Evolutionary conservation across 2,113 vertebrate species (phyloP).

Genomic region (Diadophis punctatus): DNA sequence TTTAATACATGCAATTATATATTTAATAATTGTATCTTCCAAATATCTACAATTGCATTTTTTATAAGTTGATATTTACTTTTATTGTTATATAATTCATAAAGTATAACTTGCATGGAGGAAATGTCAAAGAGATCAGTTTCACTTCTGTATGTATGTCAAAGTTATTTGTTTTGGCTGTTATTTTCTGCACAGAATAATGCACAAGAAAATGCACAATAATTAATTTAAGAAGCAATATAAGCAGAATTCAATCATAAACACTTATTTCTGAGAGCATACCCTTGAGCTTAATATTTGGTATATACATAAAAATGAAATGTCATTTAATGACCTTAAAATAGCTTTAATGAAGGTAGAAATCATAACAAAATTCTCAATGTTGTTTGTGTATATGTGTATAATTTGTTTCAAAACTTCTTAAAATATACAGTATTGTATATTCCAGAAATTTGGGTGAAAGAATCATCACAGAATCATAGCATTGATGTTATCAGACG

Average conservation of each 20-base stretch:
- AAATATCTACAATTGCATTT: neutral
- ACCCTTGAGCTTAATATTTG: neutral
- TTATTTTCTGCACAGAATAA: conserved; percentile 9
- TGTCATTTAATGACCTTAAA: neutral
- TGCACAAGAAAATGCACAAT: neutral
- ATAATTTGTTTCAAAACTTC: neutral
- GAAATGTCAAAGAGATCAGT: conserved; percentile 13
- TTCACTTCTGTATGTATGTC: neutral
- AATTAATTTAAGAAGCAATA: neutral
- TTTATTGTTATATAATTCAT: neutral
- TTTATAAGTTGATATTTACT: neutral
- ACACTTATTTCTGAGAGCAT: neutral
- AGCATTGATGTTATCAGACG: neutral
- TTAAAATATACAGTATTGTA: neutral
- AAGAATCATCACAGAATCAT: neutral
- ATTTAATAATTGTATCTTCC: neutral
- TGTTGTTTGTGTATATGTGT: too few relatives aligned
- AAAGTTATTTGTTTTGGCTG: neutral
- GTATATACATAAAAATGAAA: neutral
- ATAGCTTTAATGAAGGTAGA: neutral
- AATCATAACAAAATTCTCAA: neutral
- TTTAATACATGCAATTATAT: neutral
- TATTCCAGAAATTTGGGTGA: neutral
- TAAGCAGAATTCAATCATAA: conserved; percentile 1
- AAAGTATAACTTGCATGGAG: conserved; percentile 15